Evolutionary conservation across 2,113 vertebrate genomes (phyloP).

Genomic region (Thryonomys swinderianus): DNA sequence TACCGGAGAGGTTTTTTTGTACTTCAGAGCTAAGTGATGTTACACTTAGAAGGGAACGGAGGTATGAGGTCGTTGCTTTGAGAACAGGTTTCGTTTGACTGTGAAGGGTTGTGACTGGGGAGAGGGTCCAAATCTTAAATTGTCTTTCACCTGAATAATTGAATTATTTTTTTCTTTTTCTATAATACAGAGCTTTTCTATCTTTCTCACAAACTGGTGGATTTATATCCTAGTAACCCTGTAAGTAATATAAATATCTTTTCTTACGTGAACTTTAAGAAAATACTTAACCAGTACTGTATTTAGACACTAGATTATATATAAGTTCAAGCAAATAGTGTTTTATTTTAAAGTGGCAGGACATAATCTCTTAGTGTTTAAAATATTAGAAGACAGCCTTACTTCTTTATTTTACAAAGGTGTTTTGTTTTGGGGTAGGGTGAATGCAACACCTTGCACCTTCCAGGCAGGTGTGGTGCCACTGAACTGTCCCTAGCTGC

Average conservation of each 20-base stretch:
- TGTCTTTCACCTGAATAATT: constrained; percentile 65
- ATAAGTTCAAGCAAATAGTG: constrained; percentile 6
- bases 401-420: neutral
- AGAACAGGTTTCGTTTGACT: neutral
- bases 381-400: neutral
- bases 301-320: constrained; percentile 37
- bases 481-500: too few relatives aligned
- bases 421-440: neutral
- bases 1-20: neutral
- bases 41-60: neutral
- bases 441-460: too few relatives aligned
- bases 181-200: constrained; percentile 95
- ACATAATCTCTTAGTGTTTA: neutral
- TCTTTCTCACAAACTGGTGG: constrained; percentile 98
- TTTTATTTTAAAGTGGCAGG: constrained; percentile 35
- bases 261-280: constrained; percentile 46
- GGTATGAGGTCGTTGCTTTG: neutral
- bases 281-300: constrained; percentile 21
- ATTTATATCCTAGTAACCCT: constrained; percentile 98
- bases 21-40: neutral
- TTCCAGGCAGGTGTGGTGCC: too few relatives aligned
- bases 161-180: constrained; percentile 57
- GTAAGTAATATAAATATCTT: constrained; percentile 88
- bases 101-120: neutral
- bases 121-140: constrained; percentile 2